Conservation (phyloP, 2,113 vertebrate genomes). For the Formicarius rufipectus region DNA sequence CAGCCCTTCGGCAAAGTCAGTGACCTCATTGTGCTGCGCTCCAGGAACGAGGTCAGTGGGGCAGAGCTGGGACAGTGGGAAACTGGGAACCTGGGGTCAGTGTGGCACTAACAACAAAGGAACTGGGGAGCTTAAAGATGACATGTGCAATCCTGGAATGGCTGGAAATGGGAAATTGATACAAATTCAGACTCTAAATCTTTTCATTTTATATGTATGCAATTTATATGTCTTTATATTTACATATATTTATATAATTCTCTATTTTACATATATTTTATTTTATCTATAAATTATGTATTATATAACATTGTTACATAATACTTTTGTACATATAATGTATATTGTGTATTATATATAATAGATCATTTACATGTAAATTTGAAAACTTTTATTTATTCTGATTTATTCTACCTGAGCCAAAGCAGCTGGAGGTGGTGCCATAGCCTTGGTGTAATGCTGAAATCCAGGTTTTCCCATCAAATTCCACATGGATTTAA, state of each 20-base stretch:
- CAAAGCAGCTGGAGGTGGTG: background rate
- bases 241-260: background rate
- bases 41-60: slow-evolving; percentile 73
- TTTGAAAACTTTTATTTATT: background rate
- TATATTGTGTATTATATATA: too few relatives aligned
- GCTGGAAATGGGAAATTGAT: background rate
- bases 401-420: background rate
- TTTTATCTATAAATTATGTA: background rate
- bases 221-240: too few relatives aligned
- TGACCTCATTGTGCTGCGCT: slow-evolving; percentile 75
- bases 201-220: background rate
- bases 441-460: background rate
- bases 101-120: too few relatives aligned
- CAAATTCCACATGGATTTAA: rapidly evolving
- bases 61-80: background rate
- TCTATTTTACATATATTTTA: background rate
- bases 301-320: background rate
- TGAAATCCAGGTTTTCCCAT: background rate
- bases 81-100: too few relatives aligned
- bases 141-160: rapidly evolving
- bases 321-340: background rate
- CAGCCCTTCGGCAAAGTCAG: slow-evolving; percentile 80
- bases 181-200: background rate
- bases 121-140: background rate
- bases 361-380: background rate